Evolutionary conservation across 2,113 vertebrate genomes (phyloP), one percentile per base, ranked within the genome.

Genomic region (Nymphicus hollandicus): DNA sequence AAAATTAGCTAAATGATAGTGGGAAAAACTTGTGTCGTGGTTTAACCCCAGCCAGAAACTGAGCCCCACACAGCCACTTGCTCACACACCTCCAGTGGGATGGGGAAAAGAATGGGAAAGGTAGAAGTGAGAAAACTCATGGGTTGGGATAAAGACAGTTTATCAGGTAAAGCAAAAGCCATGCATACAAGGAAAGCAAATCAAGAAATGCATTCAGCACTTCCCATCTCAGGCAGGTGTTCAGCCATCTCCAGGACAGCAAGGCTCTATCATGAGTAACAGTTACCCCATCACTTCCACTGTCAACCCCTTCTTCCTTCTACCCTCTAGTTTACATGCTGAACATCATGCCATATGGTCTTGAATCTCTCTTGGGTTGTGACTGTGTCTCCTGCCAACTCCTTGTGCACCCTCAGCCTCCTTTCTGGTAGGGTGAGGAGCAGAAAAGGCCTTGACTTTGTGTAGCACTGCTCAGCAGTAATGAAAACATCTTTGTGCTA

Each of bases 1-100:
- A 13, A 31, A 64, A 60, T 19, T 25, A 66, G 10, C 16, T 37
- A 22, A 0, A 1, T 43, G 65, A 15, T 4, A 7, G 5, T 1
- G 37, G 28, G 60, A 79, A 89, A 17, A 18, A 27, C 29, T 78
- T 9, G 6, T 8, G 44, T 29, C 7, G 9, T 25, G 73, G 18
- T 25, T 85, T 17, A 18, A 10, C 19, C 28, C 23, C 31, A 29
- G 1, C 6, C 28, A 37, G 72, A 28, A 79, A 41, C 68, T 18
- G 18, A 17, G n/a, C 31, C 63, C 18, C 25, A 63, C 8, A 4
- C 37, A 63, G 27, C 61, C 37, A 17, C 27, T 41, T 41, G 25
- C 61, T 63, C 37, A 9, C 37, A 31, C 17, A 24, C 19, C 37
- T 53, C 28, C 35, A 7, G 14, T 3, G 35, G 56, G 27, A 44